Conservation (phyloP, 2,888 invertebrate species). For the Drosophila putrida region DNA sequence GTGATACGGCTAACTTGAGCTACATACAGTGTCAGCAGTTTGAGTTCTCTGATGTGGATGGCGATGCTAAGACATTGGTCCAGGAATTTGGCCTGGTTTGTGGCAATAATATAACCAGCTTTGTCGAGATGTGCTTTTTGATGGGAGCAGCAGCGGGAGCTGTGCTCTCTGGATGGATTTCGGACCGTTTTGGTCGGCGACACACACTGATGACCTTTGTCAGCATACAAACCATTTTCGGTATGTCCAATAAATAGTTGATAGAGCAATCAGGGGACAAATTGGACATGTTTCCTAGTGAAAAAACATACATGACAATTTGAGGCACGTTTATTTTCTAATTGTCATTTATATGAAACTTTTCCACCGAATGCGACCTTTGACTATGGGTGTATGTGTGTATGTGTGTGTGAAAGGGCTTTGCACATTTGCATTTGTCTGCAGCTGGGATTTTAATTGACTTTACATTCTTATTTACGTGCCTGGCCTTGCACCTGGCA, state of each 20-base stretch:
- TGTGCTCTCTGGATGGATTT: slow-evolving; percentile 88
- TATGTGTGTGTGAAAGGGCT: slow-evolving; percentile 23
- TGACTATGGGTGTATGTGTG: slow-evolving; percentile 12
- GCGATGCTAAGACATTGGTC: slow-evolving; percentile 86
- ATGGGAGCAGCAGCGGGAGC: slow-evolving; percentile 89
- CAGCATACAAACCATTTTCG: slow-evolving; percentile 87
- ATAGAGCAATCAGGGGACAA: slow-evolving; percentile 32
- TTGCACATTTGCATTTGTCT: slow-evolving; percentile 60
- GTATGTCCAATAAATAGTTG: slow-evolving; percentile 81
- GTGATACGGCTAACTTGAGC: slow-evolving; percentile 34
- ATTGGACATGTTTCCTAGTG: slow-evolving; percentile 27
- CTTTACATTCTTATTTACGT: slow-evolving; percentile 78
- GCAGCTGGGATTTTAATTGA: slow-evolving; percentile 70
- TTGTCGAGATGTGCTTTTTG: slow-evolving; percentile 89
- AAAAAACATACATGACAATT: slow-evolving; percentile 24
- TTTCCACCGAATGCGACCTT: slow-evolving; percentile 20
- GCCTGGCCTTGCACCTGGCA: slow-evolving; percentile 74
- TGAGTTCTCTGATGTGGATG: slow-evolving; percentile 81
- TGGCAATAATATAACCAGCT: slow-evolving; percentile 86
- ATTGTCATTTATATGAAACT: slow-evolving; percentile 70
- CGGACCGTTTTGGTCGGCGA: slow-evolving; percentile 89
- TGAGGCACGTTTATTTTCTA: slow-evolving; percentile 58
- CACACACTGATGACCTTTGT: slow-evolving; percentile 87
- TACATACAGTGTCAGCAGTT: slow-evolving; percentile 84
- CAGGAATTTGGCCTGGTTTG: slow-evolving; percentile 88